phyloP scores from a whole-genome alignment of 2,797 vertebrate species.

The Mormyrops boulengeri region DNA sequence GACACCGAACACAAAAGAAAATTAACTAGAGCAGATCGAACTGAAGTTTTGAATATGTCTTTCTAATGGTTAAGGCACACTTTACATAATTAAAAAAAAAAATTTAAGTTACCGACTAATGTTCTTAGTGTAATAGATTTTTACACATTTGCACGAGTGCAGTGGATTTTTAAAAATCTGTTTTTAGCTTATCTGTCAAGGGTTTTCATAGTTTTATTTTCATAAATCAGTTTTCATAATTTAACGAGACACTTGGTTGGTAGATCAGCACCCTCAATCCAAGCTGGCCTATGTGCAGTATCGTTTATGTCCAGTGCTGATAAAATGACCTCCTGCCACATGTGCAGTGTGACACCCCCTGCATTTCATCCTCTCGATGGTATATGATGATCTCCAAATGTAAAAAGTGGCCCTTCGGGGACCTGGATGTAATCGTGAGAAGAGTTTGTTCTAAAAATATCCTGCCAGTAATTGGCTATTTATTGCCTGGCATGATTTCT shows the following conservation, averaged over 20 bases:
- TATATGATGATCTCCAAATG: neutral
- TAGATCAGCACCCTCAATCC: neutral
- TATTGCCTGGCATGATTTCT: neutral
- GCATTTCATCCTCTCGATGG: neutral
- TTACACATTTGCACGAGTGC: neutral
- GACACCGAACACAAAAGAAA: neutral
- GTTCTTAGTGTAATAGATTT: neutral
- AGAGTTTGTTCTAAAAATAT: neutral
- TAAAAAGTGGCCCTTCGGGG: neutral
- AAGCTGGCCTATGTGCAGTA: neutral
- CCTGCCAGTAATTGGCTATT: neutral
- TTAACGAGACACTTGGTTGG: neutral
- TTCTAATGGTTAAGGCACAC: neutral
- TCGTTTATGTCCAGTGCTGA: neutral
- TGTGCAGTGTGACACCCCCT: neutral
- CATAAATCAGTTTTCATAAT: neutral
- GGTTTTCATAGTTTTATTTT: neutral
- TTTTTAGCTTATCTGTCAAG: neutral
- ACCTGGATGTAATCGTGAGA: neutral
- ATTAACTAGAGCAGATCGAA: neutral
- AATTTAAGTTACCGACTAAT: neutral
- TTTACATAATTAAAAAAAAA: neutral
- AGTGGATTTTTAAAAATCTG: neutral
- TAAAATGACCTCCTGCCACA: neutral
- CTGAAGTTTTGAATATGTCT: neutral